Evolutionary conservation across 2,888 invertebrate genomes (phyloP).

Genomic region (Drosophila affinis): DNA sequence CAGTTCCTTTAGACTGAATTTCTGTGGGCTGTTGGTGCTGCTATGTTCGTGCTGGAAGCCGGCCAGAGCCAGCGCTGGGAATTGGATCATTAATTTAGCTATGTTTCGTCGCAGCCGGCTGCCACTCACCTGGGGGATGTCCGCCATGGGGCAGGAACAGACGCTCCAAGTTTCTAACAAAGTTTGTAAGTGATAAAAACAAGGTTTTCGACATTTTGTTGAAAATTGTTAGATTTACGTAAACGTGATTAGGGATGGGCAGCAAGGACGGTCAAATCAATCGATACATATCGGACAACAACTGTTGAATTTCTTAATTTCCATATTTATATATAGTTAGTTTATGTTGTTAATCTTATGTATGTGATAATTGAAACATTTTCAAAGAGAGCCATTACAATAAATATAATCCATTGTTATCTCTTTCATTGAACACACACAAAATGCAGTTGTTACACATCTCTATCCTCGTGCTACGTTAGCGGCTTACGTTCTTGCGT

Average conservation of each 20-base stretch:
- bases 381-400: too few relatives aligned
- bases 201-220: constrained; percentile 77
- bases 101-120: too few relatives aligned
- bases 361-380: too few relatives aligned
- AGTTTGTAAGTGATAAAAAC: constrained; percentile 79
- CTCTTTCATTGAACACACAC: too few relatives aligned
- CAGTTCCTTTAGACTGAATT: constrained; percentile 87
- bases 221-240: constrained; percentile 40
- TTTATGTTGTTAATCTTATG: too few relatives aligned
- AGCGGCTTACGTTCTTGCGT: constrained; percentile 13
- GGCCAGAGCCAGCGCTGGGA: constrained; percentile 56
- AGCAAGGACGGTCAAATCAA: constrained; percentile 3
- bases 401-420: too few relatives aligned
- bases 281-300: background rate
- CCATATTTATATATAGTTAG: too few relatives aligned
- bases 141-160: constrained; percentile 74
- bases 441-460: background rate
- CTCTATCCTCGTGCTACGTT: background rate
- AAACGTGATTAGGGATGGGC: constrained; percentile 21
- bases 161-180: constrained; percentile 84
- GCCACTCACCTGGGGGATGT: constrained; percentile 84
- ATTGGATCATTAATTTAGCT: background rate
- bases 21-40: constrained; percentile 12
- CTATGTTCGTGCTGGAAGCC: constrained; percentile 50
- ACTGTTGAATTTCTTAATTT: too few relatives aligned